A percentile compares a stretch with the other conserved stretches of the same genome.
phyloP scores from a whole-genome alignment of 2,888 invertebrate genomes.

The Mantis religiosa region DNA sequence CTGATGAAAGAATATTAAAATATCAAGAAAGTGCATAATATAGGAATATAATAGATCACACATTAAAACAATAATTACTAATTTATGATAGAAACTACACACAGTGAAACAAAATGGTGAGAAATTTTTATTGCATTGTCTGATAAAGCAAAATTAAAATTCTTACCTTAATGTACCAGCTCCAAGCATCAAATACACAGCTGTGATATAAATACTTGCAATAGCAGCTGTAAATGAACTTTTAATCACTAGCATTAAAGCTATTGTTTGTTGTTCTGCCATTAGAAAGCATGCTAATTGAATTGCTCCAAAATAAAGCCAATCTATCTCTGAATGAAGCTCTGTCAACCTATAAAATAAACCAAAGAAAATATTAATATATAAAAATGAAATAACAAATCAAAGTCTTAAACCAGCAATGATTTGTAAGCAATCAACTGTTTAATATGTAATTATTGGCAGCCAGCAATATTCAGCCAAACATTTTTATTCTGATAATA shows the following conservation, averaged over 20 bases:
- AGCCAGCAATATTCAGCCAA: no score
- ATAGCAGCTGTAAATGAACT: slow-evolving; percentile 73
- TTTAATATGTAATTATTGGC: no score
- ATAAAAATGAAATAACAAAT: no score
- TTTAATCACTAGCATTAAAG: slow-evolving; percentile 75
- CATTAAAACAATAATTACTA: background rate
- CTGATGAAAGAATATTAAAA: no score
- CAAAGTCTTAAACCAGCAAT: no score
- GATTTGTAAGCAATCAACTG: no score
- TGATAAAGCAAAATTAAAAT: background rate
- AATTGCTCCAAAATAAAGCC: slow-evolving; percentile 63
- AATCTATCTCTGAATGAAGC: slow-evolving; percentile 53
- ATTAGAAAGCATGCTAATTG: slow-evolving; percentile 83
- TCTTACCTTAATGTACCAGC: slow-evolving; percentile 72
- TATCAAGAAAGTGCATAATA: no score
- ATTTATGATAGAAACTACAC: background rate
- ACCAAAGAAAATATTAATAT: background rate
- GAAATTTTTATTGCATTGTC: background rate
- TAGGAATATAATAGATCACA: background rate
- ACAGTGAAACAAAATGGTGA: background rate
- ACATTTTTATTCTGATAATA: no score
- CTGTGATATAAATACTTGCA: slow-evolving; percentile 71
- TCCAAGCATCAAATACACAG: slow-evolving; percentile 60
- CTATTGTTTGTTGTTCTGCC: slow-evolving; percentile 80
- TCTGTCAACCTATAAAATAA: slow-evolving; percentile 50